Conservation (phyloP, 2,888 invertebrate genomes). For the Antheraea assamensis region DNA sequence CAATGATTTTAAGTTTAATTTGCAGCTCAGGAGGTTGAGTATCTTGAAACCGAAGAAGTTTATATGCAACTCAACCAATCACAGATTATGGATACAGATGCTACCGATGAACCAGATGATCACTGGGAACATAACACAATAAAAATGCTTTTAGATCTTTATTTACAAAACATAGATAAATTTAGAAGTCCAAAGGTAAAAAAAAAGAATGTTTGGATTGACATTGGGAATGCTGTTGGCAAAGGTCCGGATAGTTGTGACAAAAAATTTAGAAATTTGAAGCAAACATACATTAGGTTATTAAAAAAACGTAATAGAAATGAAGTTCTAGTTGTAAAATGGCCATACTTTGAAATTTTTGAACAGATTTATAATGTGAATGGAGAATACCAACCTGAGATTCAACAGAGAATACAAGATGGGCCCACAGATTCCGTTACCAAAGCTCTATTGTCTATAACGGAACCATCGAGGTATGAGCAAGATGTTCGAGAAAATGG, state of each 20-base stretch:
- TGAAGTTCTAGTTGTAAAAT: constrained; percentile 60
- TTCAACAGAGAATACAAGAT: constrained; percentile 66
- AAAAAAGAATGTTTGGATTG: constrained; percentile 73
- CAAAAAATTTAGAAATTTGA: constrained; percentile 74
- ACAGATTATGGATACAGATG: constrained; percentile 57
- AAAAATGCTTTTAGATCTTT: constrained; percentile 57
- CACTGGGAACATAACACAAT: constrained; percentile 69
- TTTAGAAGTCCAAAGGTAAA: constrained; percentile 73
- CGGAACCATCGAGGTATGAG: constrained; percentile 49
- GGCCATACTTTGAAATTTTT: constrained; percentile 74
- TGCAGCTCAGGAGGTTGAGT: constrained; percentile 59
- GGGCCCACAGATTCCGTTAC: constrained; percentile 59
- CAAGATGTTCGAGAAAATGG: constrained; percentile 45
- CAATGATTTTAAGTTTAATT: constrained; percentile 43
- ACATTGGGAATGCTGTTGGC: constrained; percentile 61
- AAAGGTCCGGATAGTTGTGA: constrained; percentile 71
- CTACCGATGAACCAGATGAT: constrained; percentile 63
- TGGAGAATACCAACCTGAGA: constrained; percentile 70
- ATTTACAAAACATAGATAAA: constrained; percentile 66
- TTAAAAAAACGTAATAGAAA: constrained; percentile 64
- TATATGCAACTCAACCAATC: constrained; percentile 59
- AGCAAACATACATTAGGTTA: constrained; percentile 70
- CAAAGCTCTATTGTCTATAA: constrained; percentile 63
- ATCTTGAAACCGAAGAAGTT: constrained; percentile 57
- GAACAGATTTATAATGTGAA: constrained; percentile 68